Evolutionary conservation across 2,888 invertebrate species (phyloP).

Genomic region (Rhorus exstirpatorius): DNA sequence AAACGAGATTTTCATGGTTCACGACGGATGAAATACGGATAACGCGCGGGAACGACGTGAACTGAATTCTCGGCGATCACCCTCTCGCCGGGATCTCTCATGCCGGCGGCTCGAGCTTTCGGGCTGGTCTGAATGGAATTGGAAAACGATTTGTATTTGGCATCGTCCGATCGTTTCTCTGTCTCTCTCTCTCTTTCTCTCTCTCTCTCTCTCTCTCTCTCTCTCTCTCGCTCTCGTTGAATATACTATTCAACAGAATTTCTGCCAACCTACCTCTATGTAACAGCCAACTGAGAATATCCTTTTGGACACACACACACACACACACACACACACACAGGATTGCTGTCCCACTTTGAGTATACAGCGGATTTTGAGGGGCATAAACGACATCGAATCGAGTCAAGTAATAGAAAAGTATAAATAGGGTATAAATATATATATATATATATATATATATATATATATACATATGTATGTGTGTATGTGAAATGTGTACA

Average conservation of each 20-base stretch:
- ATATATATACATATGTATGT: no score
- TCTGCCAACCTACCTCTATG: neutral
- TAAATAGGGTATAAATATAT: slow-evolving; percentile 4
- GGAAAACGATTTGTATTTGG: slow-evolving; percentile 72
- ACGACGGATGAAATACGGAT: slow-evolving; percentile 67
- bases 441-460: slow-evolving; percentile 31
- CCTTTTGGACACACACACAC: slow-evolving; percentile 21
- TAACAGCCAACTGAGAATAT: neutral
- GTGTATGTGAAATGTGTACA: slow-evolving; percentile 8
- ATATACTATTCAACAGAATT: slow-evolving; percentile 27
- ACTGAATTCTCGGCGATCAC: slow-evolving; percentile 42
- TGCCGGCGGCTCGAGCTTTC: slow-evolving; percentile 22
- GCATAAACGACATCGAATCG: slow-evolving; percentile 27
- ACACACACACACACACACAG: no score
- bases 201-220: no score
- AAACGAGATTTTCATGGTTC: slow-evolving; percentile 67
- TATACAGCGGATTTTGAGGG: neutral
- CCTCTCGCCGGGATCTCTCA: slow-evolving; percentile 28
- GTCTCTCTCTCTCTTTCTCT: slow-evolving; percentile 8
- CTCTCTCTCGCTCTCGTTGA: neutral
- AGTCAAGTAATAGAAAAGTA: slow-evolving; percentile 34
- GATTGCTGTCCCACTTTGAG: neutral
- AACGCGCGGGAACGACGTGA: slow-evolving; percentile 51
- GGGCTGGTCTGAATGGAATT: slow-evolving; percentile 66
- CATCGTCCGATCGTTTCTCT: slow-evolving; percentile 11